phyloP scores from a whole-genome alignment of 2,888 invertebrate genomes.

The Caenorhabditis parvicauda region DNA sequence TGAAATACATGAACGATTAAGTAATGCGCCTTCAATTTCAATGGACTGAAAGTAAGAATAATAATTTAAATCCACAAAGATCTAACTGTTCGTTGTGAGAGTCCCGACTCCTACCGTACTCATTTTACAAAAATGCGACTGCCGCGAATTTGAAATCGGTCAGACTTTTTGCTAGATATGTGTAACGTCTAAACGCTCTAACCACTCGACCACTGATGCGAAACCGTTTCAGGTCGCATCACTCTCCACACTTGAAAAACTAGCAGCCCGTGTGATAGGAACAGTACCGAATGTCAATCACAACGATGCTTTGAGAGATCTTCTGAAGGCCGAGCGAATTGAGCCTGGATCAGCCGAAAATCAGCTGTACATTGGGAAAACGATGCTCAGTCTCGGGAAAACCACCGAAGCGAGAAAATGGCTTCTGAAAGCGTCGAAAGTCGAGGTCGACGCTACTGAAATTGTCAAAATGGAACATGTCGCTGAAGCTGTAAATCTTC shows the following conservation, averaged over 20 bases:
- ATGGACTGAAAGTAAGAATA: too few species aligned
- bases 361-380: constrained; percentile 36
- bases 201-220: too few species aligned
- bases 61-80: too few species aligned
- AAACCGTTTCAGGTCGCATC: constrained; percentile 19
- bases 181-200: too few species aligned
- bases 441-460: neutral
- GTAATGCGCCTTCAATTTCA: too few species aligned
- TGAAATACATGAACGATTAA: too few species aligned
- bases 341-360: constrained; percentile 23
- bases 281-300: constrained; percentile 19
- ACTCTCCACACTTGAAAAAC: constrained; percentile 19
- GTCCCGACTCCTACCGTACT: too few species aligned
- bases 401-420: constrained; percentile 23
- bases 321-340: constrained; percentile 18
- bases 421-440: constrained; percentile 6
- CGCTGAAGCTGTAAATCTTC: constrained; percentile 22
- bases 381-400: constrained; percentile 28
- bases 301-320: constrained; percentile 27
- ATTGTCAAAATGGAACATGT: constrained; percentile 11
- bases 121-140: too few species aligned
- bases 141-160: too few species aligned
- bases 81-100: too few species aligned
- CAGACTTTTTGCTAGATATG: too few species aligned
- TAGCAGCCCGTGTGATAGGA: constrained; percentile 23